Evolutionary conservation across 2,888 invertebrate species (phyloP), one percentile per base, ranked within the genome.

Genomic region (Punctoribates punctum): DNA sequence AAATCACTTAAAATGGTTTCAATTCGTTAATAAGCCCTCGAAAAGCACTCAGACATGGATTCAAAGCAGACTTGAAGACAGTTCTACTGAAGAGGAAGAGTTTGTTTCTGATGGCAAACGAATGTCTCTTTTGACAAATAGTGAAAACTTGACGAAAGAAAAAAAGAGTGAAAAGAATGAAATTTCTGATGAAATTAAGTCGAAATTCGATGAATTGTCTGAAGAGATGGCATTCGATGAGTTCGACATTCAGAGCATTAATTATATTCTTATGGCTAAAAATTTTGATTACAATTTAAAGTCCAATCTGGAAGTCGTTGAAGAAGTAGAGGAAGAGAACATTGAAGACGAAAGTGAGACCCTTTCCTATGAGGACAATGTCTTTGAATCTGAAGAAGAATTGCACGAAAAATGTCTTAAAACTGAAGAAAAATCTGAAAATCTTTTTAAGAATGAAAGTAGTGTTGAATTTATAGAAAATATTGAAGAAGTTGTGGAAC

Each of bases 201-300:
- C n/a, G 13, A 48, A 17, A 17, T 48, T 48, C 48, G 48, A 48
- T 4, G 48, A 48, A 13, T 6, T 48, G 15, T 17, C 48, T 17
- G 48, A 48, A 6, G 48, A 48, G 48, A 17, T 48, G n/a, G 4
- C 15, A 17, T 48, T 48, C 48, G 48, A 57, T 57, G 23, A 57
- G 17, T 57, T 57, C n/a, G 57, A 57, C 11, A 57, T 57, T 20
- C 20, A 57, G 20, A 57, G 4, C 20, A 20, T 57, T 23, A 57
- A 57, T 23, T 57, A 57, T 20, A 57, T 57, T 17, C 57, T 57
- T 17, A n/a, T 57, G 57, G n/a, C 57, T 11, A 57, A 57, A 23
- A 8, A 20, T 13, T 57, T 57, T 57, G 48, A 48, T 48, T 48
- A 48, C 48, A 57, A 23, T 57, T 23, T 57, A 11, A 57, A 57